phyloP scores from a whole-genome alignment of 2,797 vertebrate species.

The Danionella dracula region DNA sequence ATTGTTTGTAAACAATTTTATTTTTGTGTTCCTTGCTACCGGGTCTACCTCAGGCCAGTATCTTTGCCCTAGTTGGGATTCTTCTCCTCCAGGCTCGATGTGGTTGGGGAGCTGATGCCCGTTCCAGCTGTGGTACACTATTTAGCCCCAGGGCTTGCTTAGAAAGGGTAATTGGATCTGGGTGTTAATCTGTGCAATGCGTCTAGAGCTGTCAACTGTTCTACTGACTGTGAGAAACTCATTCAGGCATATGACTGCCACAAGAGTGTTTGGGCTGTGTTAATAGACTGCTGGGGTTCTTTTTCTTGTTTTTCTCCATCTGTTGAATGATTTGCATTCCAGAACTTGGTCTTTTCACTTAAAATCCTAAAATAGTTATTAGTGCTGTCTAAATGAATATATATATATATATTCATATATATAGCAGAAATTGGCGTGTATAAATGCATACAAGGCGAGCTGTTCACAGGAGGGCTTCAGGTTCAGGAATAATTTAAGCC shows the following conservation, averaged over 20 bases:
- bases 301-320: too few species aligned
- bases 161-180: constrained; percentile 38
- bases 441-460: too few species aligned
- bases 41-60: not conserved
- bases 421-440: too few species aligned
- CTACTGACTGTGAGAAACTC: constrained; percentile 9
- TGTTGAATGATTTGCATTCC: not conserved
- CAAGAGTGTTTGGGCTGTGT: not conserved
- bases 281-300: too few species aligned
- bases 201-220: constrained; percentile 6
- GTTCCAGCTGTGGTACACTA: constrained; percentile 13
- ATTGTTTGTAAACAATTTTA: too few species aligned
- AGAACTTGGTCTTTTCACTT: too few species aligned
- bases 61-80: not conserved
- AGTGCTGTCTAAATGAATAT: too few species aligned
- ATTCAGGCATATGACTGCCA: constrained; percentile 1
- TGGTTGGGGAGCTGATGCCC: not conserved
- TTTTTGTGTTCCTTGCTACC: too few species aligned
- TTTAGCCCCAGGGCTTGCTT: constrained; percentile 23
- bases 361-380: too few species aligned
- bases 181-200: constrained; percentile 36
- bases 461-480: too few species aligned
- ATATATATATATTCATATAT: too few species aligned
- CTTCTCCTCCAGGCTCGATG: not conserved
- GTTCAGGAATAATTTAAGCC: too few species aligned